Percentiles rank a stretch among this genome's conserved stretches.
These are phyloP conservation scores for Hermaeophaga mercurialis DNA, from an alignment of 2,888 invertebrate genomes.

Conservation along the genomic window DNA sequence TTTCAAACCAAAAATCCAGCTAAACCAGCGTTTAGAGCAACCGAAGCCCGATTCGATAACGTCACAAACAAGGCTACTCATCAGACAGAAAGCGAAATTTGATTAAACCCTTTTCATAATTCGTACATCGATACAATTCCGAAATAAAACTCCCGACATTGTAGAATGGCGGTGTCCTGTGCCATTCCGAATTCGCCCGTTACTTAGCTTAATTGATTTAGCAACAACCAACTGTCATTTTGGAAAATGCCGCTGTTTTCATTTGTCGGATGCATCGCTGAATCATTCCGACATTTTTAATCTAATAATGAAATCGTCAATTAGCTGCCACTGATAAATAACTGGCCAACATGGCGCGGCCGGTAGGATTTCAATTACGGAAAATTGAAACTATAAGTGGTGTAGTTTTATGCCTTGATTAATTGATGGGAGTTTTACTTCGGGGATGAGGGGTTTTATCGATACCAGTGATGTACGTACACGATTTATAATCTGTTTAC, in stretches of 20 bases:
- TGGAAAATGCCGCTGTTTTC: slow-evolving; percentile 49
- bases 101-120: slow-evolving; percentile 19
- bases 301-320: slow-evolving; percentile 53
- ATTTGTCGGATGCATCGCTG: slow-evolving; percentile 49
- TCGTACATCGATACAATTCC: slow-evolving; percentile 24
- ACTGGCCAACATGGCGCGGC: slow-evolving; percentile 30
- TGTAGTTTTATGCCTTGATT: slow-evolving; percentile 43
- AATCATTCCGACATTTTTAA: slow-evolving; percentile 50
- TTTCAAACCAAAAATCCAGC: not conserved
- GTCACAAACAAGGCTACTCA: slow-evolving; percentile 22
- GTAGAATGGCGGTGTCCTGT: slow-evolving; percentile 25
- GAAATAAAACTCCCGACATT: slow-evolving; percentile 30
- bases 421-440: slow-evolving; percentile 4
- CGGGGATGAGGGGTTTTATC: not conserved
- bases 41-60: slow-evolving; percentile 11
- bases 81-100: slow-evolving; percentile 18
- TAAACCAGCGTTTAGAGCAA: slow-evolving; percentile 5
- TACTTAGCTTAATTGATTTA: slow-evolving; percentile 52
- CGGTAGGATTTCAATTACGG: slow-evolving; percentile 48
- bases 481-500: no score
- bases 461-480: no score
- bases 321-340: slow-evolving; percentile 48
- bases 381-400: slow-evolving; percentile 52
- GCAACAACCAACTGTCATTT: slow-evolving; percentile 49
- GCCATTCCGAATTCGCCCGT: slow-evolving; percentile 32